Evolutionary conservation across 2,113 vertebrate species (phyloP).

Genomic region (Daphoenositta chrysoptera): DNA sequence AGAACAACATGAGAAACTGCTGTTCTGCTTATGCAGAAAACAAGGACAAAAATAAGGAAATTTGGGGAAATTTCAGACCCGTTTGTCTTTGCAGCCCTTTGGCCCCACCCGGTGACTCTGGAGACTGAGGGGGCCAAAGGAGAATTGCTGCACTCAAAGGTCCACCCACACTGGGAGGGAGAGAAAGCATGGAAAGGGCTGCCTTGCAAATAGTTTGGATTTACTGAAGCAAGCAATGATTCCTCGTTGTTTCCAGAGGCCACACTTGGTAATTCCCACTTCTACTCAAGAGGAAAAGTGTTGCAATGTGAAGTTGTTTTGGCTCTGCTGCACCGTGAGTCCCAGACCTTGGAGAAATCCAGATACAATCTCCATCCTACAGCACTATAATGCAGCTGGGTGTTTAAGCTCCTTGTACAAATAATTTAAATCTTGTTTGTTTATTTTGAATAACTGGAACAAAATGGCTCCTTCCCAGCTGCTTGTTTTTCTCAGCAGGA

Average conservation of each 20-base stretch:
- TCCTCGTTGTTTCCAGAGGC: neutral
- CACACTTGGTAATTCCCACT: neutral
- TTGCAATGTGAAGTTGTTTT: neutral
- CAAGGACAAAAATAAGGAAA: fast-evolving
- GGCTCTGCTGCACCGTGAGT: neutral
- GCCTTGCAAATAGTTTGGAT: neutral
- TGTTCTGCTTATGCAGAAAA: neutral
- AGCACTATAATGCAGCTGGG: neutral
- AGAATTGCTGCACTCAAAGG: neutral
- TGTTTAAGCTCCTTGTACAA: neutral
- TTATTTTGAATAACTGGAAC: neutral
- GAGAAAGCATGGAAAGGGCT: neutral
- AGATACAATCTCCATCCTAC: neutral
- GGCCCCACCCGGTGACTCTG: neutral
- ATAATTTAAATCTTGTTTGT: neutral
- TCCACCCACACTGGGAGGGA: neutral
- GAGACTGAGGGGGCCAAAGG: neutral
- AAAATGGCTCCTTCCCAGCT: neutral
- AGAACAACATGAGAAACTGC: neutral
- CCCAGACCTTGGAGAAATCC: neutral
- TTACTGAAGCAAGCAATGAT: neutral
- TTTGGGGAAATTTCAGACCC: neutral
- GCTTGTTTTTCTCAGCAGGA: neutral
- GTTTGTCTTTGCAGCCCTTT: neutral
- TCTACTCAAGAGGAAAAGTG: neutral